phyloP scores from a whole-genome alignment of 2,113 vertebrate genomes.

The Opisthocomus hoazin region DNA sequence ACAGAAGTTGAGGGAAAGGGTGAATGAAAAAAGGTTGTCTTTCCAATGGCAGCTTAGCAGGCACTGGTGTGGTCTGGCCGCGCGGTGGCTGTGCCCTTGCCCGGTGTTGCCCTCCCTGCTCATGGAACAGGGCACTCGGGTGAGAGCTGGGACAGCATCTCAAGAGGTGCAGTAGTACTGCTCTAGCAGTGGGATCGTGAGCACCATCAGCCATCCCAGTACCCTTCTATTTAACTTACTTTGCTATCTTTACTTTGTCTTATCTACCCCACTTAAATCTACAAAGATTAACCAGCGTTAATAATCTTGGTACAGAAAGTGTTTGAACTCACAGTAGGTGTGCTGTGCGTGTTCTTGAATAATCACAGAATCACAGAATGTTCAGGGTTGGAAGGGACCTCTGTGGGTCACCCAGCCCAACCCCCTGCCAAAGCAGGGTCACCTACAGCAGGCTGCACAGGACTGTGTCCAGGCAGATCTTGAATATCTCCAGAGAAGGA shows the following conservation, averaged over 20 bases:
- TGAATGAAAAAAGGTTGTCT: background rate
- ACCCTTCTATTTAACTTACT: background rate
- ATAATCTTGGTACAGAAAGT: background rate
- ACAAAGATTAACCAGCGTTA: background rate
- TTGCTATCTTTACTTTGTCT: background rate
- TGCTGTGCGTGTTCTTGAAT: background rate
- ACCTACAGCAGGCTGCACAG: no score
- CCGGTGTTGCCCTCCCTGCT: background rate
- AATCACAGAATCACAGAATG: no score
- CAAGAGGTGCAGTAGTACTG: background rate
- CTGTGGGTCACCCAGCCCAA: no score
- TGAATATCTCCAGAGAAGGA: no score
- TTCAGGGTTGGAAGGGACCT: no score
- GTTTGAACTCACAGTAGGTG: no score
- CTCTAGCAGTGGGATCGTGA: background rate
- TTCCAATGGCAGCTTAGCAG: background rate
- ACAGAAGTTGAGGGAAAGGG: background rate
- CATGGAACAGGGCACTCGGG: background rate
- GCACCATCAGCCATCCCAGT: background rate
- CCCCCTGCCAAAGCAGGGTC: no score
- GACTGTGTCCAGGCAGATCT: no score
- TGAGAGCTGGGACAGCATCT: background rate
- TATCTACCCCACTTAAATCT: background rate
- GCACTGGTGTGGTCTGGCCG: fast-evolving
- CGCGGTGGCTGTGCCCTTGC: background rate